These are phyloP conservation scores for Caenorhabditis sulstoni DNA, from an alignment of 2,888 invertebrate genomes.

Conservation along the genomic window DNA sequence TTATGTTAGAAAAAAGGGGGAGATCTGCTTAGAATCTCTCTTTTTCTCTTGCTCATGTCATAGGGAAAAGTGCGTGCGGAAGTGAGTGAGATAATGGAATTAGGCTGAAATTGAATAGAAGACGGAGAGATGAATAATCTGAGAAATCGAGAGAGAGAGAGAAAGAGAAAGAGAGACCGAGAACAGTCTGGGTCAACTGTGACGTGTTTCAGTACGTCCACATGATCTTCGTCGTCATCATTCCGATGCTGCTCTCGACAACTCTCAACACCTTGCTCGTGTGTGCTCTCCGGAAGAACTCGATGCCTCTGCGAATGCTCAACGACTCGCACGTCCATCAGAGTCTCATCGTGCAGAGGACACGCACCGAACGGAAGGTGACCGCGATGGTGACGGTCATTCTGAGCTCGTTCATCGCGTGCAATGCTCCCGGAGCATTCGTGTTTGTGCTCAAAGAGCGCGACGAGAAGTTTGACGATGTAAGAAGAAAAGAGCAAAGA, in stretches of 20 bases:
- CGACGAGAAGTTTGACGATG: slow-evolving; percentile 46
- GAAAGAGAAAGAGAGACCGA: background rate
- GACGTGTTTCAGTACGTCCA: slow-evolving; percentile 56
- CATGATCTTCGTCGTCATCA: slow-evolving; percentile 62
- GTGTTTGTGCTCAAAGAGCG: slow-evolving; percentile 61
- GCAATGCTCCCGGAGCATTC: slow-evolving; percentile 69
- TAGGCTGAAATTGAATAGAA: slow-evolving; percentile 4
- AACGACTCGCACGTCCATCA: slow-evolving; percentile 55
- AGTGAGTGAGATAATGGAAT: slow-evolving; percentile 9
- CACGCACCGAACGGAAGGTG: slow-evolving; percentile 58
- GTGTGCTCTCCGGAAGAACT: slow-evolving; percentile 64
- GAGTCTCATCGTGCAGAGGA: slow-evolving; percentile 52
- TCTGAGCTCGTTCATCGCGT: slow-evolving; percentile 67
- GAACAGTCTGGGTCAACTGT: too few species aligned
- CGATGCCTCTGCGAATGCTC: slow-evolving; percentile 58
- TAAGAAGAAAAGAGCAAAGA: slow-evolving; percentile 6
- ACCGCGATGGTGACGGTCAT: slow-evolving; percentile 72
- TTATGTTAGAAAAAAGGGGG: background rate
- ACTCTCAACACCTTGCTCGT: slow-evolving; percentile 65
- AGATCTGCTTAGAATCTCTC: slow-evolving; percentile 3
- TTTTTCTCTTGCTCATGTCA: background rate
- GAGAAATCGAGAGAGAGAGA: background rate
- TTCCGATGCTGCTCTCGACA: slow-evolving; percentile 65
- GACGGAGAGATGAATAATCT: background rate
- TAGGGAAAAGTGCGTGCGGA: slow-evolving; percentile 4